Conservation (phyloP, 2,888 invertebrate genomes). For the Cataglyphis cursor region DNA sequence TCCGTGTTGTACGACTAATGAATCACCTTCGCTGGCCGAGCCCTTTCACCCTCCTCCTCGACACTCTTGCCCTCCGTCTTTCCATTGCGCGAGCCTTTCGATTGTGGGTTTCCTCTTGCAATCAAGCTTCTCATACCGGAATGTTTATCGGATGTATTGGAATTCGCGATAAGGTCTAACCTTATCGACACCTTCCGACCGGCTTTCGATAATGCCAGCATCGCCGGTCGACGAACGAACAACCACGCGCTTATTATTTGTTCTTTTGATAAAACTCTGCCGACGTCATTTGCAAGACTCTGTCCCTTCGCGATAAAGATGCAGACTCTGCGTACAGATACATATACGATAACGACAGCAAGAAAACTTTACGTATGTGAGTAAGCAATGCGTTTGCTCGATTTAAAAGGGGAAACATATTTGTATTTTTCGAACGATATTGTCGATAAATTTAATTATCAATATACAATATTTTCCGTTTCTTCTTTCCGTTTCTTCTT, state of each 20-base stretch:
- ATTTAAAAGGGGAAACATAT: slow-evolving; percentile 42
- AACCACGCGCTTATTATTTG: slow-evolving; percentile 42
- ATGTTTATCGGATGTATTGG: slow-evolving; percentile 73
- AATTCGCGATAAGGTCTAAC: slow-evolving; percentile 67
- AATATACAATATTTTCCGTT: slow-evolving; percentile 34
- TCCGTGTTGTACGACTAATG: slow-evolving; percentile 86
- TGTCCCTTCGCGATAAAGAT: slow-evolving; percentile 2
- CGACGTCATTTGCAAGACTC: slow-evolving; percentile 19
- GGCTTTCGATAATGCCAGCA: slow-evolving; percentile 61
- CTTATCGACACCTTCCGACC: slow-evolving; percentile 62
- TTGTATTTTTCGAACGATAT: slow-evolving; percentile 16
- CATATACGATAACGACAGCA: slow-evolving; percentile 16
- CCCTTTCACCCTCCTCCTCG: slow-evolving; percentile 67
- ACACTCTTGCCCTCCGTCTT: slow-evolving; percentile 47
- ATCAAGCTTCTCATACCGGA: slow-evolving; percentile 67
- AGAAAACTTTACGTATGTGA: slow-evolving; percentile 25
- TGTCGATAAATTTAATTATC: slow-evolving; percentile 53
- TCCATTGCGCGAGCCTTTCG: slow-evolving; percentile 57
- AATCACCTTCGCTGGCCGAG: slow-evolving; percentile 81
- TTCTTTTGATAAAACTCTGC: slow-evolving; percentile 45
- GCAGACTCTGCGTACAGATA: slow-evolving; percentile 27
- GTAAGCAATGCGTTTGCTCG: background rate
- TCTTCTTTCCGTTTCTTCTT: background rate
- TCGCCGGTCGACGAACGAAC: slow-evolving; percentile 18
- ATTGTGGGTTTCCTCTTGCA: slow-evolving; percentile 58